A percentile compares a stretch with the other conserved stretches of the same genome.
Evolutionary conservation across 2,113 vertebrate species (phyloP).

Genomic region (Syngnathus scovelli): DNA sequence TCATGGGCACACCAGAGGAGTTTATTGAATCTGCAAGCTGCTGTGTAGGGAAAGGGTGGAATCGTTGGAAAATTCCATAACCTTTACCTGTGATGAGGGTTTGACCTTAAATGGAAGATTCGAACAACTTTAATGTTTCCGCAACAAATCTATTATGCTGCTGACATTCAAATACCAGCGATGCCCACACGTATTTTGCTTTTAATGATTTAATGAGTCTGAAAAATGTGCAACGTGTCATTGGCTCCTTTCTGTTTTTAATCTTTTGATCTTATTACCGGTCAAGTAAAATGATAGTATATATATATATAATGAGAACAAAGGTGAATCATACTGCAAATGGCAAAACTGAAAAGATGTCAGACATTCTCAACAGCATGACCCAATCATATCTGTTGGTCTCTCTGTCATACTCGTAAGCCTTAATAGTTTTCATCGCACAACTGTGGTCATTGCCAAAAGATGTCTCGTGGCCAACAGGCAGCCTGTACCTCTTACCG

Average conservation of each 20-base stretch:
- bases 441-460: too few species aligned
- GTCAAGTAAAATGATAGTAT: constrained; percentile 23
- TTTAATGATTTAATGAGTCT: constrained; percentile 52
- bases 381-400: too few species aligned
- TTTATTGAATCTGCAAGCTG: constrained; percentile 41
- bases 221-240: constrained; percentile 36
- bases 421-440: too few species aligned
- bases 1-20: constrained; percentile 22
- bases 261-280: constrained; percentile 30
- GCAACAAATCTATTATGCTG: constrained; percentile 38
- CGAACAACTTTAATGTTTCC: constrained; percentile 36
- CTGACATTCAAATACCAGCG: constrained; percentile 44
- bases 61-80: constrained; percentile 26
- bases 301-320: constrained; percentile 19
- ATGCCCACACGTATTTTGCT: constrained; percentile 37
- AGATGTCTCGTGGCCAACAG: too few species aligned
- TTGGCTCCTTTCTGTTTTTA: constrained; percentile 47
- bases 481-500: too few species aligned
- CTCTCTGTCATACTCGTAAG: too few species aligned
- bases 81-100: constrained; percentile 39
- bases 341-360: neutral
- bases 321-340: constrained; percentile 1
- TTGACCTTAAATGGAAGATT: constrained; percentile 38
- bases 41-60: constrained; percentile 15
- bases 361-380: too few species aligned